Percentiles rank a stretch among this genome's conserved stretches.
Evolutionary conservation across 2,113 vertebrate genomes (phyloP).

Genomic region (Apistogramma diplotaenia): DNA sequence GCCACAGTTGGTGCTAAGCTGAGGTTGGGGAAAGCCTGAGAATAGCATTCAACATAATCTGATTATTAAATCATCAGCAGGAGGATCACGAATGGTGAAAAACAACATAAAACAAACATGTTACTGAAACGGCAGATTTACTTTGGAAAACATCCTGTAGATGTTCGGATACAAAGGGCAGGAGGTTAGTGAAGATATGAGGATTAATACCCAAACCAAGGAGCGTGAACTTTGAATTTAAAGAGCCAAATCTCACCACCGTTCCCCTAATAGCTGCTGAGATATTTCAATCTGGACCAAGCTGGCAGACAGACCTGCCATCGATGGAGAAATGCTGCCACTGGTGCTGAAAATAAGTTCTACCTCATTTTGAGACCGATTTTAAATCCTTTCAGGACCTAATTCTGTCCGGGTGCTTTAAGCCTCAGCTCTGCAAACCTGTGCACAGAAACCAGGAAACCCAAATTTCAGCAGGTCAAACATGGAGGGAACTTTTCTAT

Average conservation of each 20-base stretch:
- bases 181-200: background rate
- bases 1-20: background rate
- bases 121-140: too few relatives aligned
- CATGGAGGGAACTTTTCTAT: background rate
- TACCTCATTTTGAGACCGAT: background rate
- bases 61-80: background rate
- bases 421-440: background rate
- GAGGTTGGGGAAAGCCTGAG: too few relatives aligned
- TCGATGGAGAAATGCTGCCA: background rate
- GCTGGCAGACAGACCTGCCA: background rate
- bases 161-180: background rate
- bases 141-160: background rate
- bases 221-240: background rate
- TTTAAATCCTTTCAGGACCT: background rate
- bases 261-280: background rate
- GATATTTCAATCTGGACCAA: background rate
- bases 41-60: background rate
- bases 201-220: background rate
- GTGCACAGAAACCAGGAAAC: background rate
- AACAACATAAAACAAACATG: too few relatives aligned
- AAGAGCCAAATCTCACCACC: background rate
- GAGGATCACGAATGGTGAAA: background rate
- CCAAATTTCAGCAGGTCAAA: background rate
- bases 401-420: background rate
- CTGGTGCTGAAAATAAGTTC: background rate